Evolutionary conservation across 2,113 vertebrate genomes (phyloP), one percentile per base, ranked within the genome.

Genomic region (Leptosomus discolor): DNA sequence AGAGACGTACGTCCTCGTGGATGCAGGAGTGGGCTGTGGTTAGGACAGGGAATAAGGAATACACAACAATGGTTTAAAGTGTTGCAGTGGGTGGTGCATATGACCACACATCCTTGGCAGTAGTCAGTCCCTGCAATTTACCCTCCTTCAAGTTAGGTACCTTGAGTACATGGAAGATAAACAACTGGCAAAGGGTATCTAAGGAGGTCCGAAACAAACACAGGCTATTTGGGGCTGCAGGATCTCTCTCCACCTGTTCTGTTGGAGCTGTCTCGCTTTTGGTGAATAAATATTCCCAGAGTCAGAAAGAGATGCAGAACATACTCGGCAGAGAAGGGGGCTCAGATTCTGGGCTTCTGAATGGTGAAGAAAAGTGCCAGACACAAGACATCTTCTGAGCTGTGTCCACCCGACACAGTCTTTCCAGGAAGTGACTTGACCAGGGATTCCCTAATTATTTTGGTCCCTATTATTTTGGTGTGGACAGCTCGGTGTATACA

Each of bases 341-440:
- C 29, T 87, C 46, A 43, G 27, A 22, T 74, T 64, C 71, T 61
- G 34, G 5, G 5, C 11, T 48, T 89, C 19, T 50, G 37, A 51
- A 34, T 5, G 16, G 15, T 46, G 32, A 90, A 74, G 30, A 53
- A 65, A 81, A 48, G 1, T 20, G 7, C 12, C 48, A 73, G n/a
- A 41, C 6, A 13, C 30, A 58, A 51, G 50, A 32, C 9, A 53
- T 32, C 54, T 61, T 37, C 41, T 63, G 16, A 75, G 23, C 51
- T 60, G 14, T 56, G 48, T 57, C 30, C 23, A 60, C 18, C 18
- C 61, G 29, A n/a, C 2, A 8, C 2, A 88, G 23, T 6, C 29
- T 64, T 79, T 48, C 56, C 3, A 15, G 65, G 43, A 85, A 81
- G 11, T 3, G 0, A 23, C 43, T 48, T 4, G 7, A 0, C 18